A percentile compares a stretch with the other conserved stretches of the same genome.
phyloP scores from a whole-genome alignment of 30 jellyfish, hydroid and myxozoan species.

The Cassiopea xamachana region DNA sequence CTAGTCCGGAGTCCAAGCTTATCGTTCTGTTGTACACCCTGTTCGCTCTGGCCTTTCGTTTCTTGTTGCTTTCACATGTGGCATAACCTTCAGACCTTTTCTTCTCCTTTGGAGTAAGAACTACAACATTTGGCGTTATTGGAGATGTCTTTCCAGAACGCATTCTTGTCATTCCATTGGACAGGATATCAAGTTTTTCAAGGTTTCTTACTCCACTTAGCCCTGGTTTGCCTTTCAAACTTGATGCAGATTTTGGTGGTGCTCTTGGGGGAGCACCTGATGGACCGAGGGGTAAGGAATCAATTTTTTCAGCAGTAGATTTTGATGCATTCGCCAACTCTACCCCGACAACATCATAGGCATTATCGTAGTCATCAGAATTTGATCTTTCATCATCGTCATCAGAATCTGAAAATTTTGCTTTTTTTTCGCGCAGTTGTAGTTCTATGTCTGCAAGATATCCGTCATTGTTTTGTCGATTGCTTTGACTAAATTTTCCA shows the following conservation, averaged over 20 bases:
- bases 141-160: slow-evolving; percentile 38
- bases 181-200: slow-evolving; percentile 32
- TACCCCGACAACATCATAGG: slow-evolving; percentile 57
- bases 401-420: slow-evolving; percentile 57
- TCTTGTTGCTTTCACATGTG: slow-evolving; percentile 43
- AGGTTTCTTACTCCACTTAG: slow-evolving; percentile 22
- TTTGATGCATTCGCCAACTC: slow-evolving; percentile 43
- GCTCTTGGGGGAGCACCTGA: slow-evolving; percentile 76
- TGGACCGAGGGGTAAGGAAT: slow-evolving; percentile 64
- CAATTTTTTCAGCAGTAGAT: slow-evolving; percentile 54
- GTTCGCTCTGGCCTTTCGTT: not conserved
- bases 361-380: slow-evolving; percentile 35
- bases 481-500: not conserved
- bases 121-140: slow-evolving; percentile 30
- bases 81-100: slow-evolving; percentile 46
- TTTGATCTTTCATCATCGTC: slow-evolving; percentile 29
- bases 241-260: slow-evolving; percentile 66
- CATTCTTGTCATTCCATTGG: slow-evolving; percentile 55
- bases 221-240: slow-evolving; percentile 62
- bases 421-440: slow-evolving; percentile 35
- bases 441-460: slow-evolving; percentile 27
- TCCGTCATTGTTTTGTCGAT: slow-evolving; percentile 8
- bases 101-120: slow-evolving; percentile 19
- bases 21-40: slow-evolving; percentile 48
- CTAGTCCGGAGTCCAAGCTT: slow-evolving; percentile 70